These are phyloP conservation scores for Meiosimyza platycephala DNA, from an alignment of 2,888 invertebrate genomes.

Conservation along the genomic window DNA sequence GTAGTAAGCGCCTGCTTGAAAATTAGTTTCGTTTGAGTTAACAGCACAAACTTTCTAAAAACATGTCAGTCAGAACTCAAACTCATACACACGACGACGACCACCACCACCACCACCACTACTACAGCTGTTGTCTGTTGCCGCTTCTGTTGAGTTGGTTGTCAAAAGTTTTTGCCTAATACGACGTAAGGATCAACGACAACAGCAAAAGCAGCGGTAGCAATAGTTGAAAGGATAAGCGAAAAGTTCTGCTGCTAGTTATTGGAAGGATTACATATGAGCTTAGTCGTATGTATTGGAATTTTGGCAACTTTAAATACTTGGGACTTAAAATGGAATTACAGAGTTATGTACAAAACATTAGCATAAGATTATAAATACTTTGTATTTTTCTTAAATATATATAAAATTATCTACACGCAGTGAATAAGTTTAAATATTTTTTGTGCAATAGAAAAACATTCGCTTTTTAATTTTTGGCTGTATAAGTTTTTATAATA, in stretches of 20 bases:
- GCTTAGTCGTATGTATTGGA: no score
- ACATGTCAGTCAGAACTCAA: slow-evolving; percentile 42
- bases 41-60: slow-evolving; percentile 40
- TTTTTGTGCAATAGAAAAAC: neutral
- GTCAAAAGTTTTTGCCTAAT: slow-evolving; percentile 44
- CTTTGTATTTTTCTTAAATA: no score
- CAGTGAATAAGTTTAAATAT: neutral
- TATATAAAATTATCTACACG: no score
- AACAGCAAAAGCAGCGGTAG: neutral
- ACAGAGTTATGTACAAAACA: no score
- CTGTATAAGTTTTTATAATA: no score
- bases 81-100: slow-evolving; percentile 60
- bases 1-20: slow-evolving; percentile 37
- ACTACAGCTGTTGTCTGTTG: slow-evolving; percentile 9
- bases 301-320: no score
- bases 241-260: no score
- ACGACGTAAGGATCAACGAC: neutral
- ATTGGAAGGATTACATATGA: no score
- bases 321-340: no score
- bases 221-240: neutral
- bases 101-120: neutral
- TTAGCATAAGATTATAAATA: no score
- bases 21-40: slow-evolving; percentile 62
- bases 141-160: slow-evolving; percentile 42
- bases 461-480: no score